Base-by-base conservation (phyloP, 2,888 invertebrate genomes). In the Leptinotarsa tumamoca region DNA sequence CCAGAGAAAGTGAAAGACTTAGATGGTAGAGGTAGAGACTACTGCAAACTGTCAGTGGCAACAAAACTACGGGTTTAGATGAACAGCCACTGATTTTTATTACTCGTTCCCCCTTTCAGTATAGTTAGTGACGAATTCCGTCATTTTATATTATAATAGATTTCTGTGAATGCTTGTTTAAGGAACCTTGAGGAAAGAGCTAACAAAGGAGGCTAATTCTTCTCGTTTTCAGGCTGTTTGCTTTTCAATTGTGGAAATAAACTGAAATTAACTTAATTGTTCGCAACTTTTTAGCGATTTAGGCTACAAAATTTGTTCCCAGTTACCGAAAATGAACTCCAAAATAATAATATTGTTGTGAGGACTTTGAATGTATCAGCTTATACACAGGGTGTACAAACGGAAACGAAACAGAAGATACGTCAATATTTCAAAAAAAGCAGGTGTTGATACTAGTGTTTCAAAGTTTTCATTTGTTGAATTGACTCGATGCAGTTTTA, bases 61-160 rank as follows among this genome's bases (percentile, higher is more conserved):
- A n/a, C 49, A 56, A 70, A 70, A 70, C 70, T 58, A 50, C 58
- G 70, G 70, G 69, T 17, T 56, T 52, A 43, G 56, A 21, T 58
- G 69, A 70, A 10, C 33, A 63, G n/a, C 63, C n/a, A 17, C 43
- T 43, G 43, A 43, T 43, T 27, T 63, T 63, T 43, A 63, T 18
- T 63, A 63, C 63, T 63, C n/a, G 5, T 33, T 63, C 63, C 63
- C 63, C 43, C 63, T 63, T 63, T 63, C 3, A 14, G 18, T 33
- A n/a, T n/a, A 7, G 3, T 43, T 43, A 63, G 63, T 63, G 43
- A 63, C 63, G 43, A 63, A 63, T 63, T 33, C 63, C 63, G 63
- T 43, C 33, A 43, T 33, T 63, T 63, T 33, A 13, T 7, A 33
- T 33, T n/a, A 63, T 63, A 33, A 33, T 33, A 33, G 33, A 33